These are phyloP conservation scores for Callyntrura sp. DNA, from an alignment of 2,888 invertebrate species.

Conservation along the genomic window DNA sequence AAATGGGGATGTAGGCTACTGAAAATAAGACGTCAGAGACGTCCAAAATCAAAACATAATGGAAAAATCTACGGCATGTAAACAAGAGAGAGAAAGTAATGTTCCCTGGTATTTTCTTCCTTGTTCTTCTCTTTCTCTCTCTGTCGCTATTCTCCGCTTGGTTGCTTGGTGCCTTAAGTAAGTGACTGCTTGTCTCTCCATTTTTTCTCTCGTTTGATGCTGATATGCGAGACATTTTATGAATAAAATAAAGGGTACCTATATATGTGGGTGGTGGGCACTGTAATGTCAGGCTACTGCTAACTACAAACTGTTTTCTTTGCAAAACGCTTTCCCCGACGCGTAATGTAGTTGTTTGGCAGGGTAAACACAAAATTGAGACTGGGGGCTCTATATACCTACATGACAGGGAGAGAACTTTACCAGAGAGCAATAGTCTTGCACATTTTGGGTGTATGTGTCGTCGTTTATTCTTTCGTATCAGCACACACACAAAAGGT, in stretches of 20 bases:
- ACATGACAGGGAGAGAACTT: too few species aligned
- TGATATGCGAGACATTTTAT: conserved; percentile 38
- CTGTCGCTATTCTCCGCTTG: conserved; percentile 52
- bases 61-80: conserved; percentile 47
- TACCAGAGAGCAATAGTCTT: too few species aligned
- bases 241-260: conserved; percentile 16
- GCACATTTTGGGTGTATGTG: not conserved
- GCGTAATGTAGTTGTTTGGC: conserved; percentile 11
- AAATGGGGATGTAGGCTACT: conserved; percentile 20
- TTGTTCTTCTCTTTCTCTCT: conserved; percentile 18
- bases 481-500: too few species aligned
- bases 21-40: conserved; percentile 46
- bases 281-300: not conserved
- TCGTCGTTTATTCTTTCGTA: not conserved
- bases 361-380: conserved; percentile 20
- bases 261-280: not conserved
- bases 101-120: conserved; percentile 36
- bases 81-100: conserved; percentile 46
- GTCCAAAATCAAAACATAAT: conserved; percentile 42
- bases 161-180: conserved; percentile 60
- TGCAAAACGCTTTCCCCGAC: conserved; percentile 4
- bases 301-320: too few species aligned
- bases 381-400: too few species aligned
- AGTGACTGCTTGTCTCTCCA: conserved; percentile 55
- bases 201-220: conserved; percentile 50